Base-by-base conservation (phyloP, 2,888 invertebrate species). In the Gastrophysa polygoni region DNA sequence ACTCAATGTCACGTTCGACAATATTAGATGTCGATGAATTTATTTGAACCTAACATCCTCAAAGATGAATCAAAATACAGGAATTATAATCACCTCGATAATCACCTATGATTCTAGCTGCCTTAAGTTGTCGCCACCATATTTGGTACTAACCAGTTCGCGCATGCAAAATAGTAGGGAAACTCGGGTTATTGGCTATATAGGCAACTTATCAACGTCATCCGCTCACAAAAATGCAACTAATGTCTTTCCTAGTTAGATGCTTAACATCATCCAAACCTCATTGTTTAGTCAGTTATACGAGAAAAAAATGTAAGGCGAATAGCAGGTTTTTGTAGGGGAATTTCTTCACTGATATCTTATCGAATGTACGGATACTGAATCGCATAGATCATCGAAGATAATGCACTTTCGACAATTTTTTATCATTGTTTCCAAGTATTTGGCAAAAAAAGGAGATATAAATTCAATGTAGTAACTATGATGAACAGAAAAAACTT, bases 201-300 rank as follows among this genome's bases (percentile, higher is more conserved):
- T 57, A 58, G 55, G 60, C 61, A 64, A 64, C 64, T 52, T 61
- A 64, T 64, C 61, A 64, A 56, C 59, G 64, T 64, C 64, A 49
- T 49, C 57, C 17, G 43, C 38, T 55, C 44, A 46, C 61, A 64
- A 64, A 64, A 64, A 61, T 64, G 59, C 64, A 57, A 50, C 61
- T 64, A 64, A 64, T 61, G 58, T 56, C 58, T 50, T 64, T 55
- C 55, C 48, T 60, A 44, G 58, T 51, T 52, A 47, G 51, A 64
- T 64, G 60, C 58, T 64, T 56, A 57, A 44, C 64, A 58, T 64
- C 61, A 61, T 24, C 29, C 59, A 58, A 56, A 56, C 47, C 48
- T 50, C 61, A 61, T 64, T 64, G 64, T 64, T 50, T 29, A 61
- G 64, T 61, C 64, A 61, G 49, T 61, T 61, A 64, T 47, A 38